Conservation (phyloP, 2,797 vertebrate genomes). For the Myotis daubentonii region DNA sequence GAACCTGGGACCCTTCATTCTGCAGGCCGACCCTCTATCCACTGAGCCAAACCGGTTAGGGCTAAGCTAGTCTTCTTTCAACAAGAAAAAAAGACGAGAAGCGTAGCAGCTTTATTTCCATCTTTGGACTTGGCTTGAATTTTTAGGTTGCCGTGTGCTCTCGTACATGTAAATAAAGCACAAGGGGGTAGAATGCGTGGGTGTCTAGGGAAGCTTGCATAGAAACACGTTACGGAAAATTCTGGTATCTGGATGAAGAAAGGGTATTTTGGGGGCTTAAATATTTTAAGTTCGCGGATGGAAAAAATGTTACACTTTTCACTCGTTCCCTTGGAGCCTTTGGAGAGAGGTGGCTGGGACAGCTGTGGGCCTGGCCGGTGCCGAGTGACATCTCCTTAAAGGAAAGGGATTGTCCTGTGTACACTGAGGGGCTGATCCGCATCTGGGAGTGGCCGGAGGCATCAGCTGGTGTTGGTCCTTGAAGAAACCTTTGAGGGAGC, state of each 20-base stretch:
- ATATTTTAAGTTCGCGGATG: constrained; percentile 27
- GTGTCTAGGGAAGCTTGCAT: neutral
- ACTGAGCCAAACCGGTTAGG: too few species aligned
- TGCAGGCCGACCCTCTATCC: too few species aligned
- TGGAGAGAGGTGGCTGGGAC: neutral
- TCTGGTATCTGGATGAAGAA: constrained; percentile 13
- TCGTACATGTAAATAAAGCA: constrained; percentile 44
- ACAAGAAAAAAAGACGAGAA: neutral
- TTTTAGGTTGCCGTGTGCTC: constrained; percentile 53
- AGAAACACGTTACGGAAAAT: neutral
- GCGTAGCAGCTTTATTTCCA: constrained; percentile 49
- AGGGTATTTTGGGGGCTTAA: neutral
- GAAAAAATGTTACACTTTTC: neutral
- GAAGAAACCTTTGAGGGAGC: constrained; percentile 11
- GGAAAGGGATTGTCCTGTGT: neutral
- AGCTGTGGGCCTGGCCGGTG: neutral
- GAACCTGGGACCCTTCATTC: too few species aligned
- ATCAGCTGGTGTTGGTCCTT: neutral
- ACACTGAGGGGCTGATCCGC: neutral
- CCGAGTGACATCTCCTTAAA: neutral
- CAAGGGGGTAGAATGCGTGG: neutral
- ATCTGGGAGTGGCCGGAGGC: neutral
- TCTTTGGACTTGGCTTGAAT: constrained; percentile 52
- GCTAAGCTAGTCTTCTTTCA: constrained; percentile 5
- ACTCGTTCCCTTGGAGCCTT: neutral